Conservation (phyloP, 2,113 vertebrate species). For the Scortum barcoo region DNA sequence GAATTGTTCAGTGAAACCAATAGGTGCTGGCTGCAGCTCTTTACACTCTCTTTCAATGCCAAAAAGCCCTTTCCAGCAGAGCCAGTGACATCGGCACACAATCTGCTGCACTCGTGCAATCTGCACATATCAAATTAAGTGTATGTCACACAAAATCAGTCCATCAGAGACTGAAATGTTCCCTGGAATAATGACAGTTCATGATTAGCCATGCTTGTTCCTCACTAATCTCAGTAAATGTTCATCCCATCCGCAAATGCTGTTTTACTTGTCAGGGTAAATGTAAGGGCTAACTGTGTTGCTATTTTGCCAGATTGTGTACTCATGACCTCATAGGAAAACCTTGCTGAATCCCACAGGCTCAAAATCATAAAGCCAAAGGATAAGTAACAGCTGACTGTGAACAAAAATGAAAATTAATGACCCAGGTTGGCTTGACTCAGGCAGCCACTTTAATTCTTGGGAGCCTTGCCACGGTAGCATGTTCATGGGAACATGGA, state of each 20-base stretch:
- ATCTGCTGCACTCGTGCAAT: conserved; percentile 26
- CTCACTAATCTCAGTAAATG: conserved; percentile 11
- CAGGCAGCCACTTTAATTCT: conserved; percentile 58
- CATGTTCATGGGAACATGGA: conserved; percentile 50
- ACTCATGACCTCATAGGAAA: conserved; percentile 3
- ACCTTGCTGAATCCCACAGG: conserved; percentile 34
- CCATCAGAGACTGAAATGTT: conserved; percentile 1
- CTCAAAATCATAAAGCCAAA: conserved; percentile 39
- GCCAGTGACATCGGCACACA: conserved; percentile 15
- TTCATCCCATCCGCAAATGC: conserved; percentile 34
- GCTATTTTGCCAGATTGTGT: background rate
- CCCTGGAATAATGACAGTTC: conserved; percentile 30
- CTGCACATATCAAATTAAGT: conserved; percentile 38
- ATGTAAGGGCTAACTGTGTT: conserved; percentile 1
- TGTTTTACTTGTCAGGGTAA: conserved; percentile 18
- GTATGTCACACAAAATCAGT: conserved; percentile 29
- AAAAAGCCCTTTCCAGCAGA: conserved; percentile 4
- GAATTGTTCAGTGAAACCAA: conserved; percentile 23
- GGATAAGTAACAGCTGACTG: conserved; percentile 60
- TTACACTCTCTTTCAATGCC: conserved; percentile 1
- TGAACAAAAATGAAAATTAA: conserved; percentile 66
- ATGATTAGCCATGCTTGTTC: conserved; percentile 27
- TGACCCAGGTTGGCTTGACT: conserved; percentile 54
- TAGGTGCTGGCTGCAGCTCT: background rate
- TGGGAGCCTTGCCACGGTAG: conserved; percentile 45